Evolutionary conservation across 2,113 vertebrate genomes (phyloP).

Genomic region (Seriola quinqueradiata): DNA sequence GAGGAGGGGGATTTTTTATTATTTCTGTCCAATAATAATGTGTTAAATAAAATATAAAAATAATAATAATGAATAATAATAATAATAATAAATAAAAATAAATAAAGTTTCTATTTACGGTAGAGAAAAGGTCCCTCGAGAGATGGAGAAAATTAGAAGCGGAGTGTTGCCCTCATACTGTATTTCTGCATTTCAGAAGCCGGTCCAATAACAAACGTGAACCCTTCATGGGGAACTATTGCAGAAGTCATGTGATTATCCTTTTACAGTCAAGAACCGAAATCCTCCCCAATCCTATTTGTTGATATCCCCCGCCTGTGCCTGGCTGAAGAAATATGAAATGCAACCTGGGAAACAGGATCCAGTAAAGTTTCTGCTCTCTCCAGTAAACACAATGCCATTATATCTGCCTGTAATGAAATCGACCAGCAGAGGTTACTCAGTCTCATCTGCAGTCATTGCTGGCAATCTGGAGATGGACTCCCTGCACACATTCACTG

Average conservation of each 20-base stretch:
- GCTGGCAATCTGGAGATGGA: slow-evolving; percentile 65
- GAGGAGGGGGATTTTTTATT: neutral
- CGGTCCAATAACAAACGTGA: slow-evolving; percentile 59
- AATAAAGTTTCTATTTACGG: neutral
- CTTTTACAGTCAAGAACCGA: slow-evolving; percentile 46
- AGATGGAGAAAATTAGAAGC: slow-evolving; percentile 13
- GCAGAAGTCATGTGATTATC: slow-evolving; percentile 53
- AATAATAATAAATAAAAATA: no score
- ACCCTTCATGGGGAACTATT: slow-evolving; percentile 39
- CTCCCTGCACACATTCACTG: slow-evolving; percentile 55
- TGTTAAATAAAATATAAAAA: no score
- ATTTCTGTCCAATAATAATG: neutral
- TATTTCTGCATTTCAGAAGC: slow-evolving; percentile 38
- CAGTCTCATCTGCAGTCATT: slow-evolving; percentile 71
- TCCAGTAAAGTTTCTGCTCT: slow-evolving; percentile 50
- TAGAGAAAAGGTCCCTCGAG: slow-evolving; percentile 12
- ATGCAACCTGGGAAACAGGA: slow-evolving; percentile 54
- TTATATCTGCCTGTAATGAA: slow-evolving; percentile 71
- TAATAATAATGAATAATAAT: no score
- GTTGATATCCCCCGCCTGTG: slow-evolving; percentile 47
- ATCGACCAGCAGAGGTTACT: slow-evolving; percentile 48
- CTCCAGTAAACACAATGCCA: slow-evolving; percentile 52
- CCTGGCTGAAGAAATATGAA: slow-evolving; percentile 35
- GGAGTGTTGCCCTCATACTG: neutral
- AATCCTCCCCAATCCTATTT: slow-evolving; percentile 67